These are phyloP conservation scores for Clarias magur DNA, from an alignment of 2,113 vertebrate genomes.

Conservation along the genomic window DNA sequence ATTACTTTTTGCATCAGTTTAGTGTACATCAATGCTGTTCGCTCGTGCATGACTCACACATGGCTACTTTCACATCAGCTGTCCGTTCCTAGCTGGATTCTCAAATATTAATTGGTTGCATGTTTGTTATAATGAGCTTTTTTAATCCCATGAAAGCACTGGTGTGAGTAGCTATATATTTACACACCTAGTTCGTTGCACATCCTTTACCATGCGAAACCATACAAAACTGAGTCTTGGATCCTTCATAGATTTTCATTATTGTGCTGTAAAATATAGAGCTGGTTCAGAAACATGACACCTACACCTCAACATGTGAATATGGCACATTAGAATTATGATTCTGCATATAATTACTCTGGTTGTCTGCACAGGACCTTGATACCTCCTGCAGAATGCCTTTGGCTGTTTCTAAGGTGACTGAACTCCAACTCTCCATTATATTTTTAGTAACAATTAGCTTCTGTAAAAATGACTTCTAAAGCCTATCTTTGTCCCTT, in stretches of 20 bases:
- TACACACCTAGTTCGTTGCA: not conserved
- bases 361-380: conserved; percentile 22
- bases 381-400: conserved; percentile 27
- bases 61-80: conserved; percentile 13
- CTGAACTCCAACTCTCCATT: conserved; percentile 38
- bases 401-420: conserved; percentile 48
- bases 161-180: not conserved
- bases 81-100: not conserved
- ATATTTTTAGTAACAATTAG: conserved; percentile 52
- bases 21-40: conserved; percentile 14
- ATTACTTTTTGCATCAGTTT: conserved; percentile 19
- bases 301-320: conserved; percentile 1
- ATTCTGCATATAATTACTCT: not conserved
- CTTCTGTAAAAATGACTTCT: conserved; percentile 10
- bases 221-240: not conserved
- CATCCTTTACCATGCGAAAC: not conserved
- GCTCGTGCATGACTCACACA: conserved; percentile 23
- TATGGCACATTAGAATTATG: not conserved
- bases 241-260: not conserved
- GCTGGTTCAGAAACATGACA: not conserved
- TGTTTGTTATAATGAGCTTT: not conserved
- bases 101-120: not conserved
- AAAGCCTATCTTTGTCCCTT: not conserved
- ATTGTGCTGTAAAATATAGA: not conserved
- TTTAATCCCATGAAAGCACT: not conserved